A percentile compares a stretch with the other conserved stretches of the same genome.
Evolutionary conservation across 2,797 vertebrate genomes (phyloP).

Genomic region (Phoeniculus purpureus): DNA sequence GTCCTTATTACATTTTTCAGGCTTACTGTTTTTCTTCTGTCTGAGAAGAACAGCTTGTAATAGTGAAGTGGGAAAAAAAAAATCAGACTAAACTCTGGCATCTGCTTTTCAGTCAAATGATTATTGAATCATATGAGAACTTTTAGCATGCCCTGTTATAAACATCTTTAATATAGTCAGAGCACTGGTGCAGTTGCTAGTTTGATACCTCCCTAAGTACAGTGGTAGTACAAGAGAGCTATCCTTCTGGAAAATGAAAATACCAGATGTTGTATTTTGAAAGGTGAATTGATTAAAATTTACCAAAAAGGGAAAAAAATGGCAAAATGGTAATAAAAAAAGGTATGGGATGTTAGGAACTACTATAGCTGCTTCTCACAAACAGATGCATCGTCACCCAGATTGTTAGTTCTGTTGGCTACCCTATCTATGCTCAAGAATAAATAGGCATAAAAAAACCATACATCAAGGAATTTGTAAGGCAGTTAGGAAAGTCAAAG

Average conservation of each 20-base stretch:
- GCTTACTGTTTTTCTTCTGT: neutral
- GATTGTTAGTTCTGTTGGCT: neutral
- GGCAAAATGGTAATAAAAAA: neutral
- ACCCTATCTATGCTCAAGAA: accelerated
- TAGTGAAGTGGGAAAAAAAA: neutral
- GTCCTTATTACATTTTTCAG: neutral
- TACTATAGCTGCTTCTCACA: neutral
- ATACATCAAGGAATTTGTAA: neutral
- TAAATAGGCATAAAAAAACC: neutral
- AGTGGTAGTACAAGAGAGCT: neutral
- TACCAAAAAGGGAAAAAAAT: neutral
- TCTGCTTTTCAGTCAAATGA: neutral
- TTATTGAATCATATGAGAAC: neutral
- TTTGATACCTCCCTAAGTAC: neutral
- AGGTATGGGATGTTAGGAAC: neutral
- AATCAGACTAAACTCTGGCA: neutral
- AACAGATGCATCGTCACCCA: neutral
- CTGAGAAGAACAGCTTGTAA: neutral
- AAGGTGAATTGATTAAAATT: neutral
- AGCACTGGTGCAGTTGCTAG: neutral
- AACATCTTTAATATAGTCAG: neutral
- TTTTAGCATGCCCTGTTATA: neutral
- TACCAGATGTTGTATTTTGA: neutral
- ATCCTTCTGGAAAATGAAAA: neutral
- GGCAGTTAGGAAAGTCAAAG: neutral